These are phyloP conservation scores for Quadroppia sp. DNA, from an alignment of 2,888 invertebrate genomes.

Conservation along the genomic window DNA sequence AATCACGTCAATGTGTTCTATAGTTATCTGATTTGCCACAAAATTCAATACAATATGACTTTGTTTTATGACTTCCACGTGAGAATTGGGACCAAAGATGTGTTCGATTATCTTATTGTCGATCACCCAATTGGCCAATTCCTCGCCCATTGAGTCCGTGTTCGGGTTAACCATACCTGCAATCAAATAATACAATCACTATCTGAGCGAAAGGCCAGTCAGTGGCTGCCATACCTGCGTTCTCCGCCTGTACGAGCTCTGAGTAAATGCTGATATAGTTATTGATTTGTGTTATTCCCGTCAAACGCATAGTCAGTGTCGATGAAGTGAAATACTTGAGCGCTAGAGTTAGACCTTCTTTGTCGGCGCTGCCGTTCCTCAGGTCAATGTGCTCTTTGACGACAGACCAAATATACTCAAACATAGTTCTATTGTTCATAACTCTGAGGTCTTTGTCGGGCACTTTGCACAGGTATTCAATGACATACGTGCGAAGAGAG, in stretches of 20 bases:
- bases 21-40: constrained; percentile 80
- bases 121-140: constrained; percentile 81
- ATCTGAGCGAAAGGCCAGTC: not conserved
- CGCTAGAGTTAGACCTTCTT: constrained; percentile 81
- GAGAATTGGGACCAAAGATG: constrained; percentile 93
- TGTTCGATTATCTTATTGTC: constrained; percentile 85
- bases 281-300: constrained; percentile 91
- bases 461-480: constrained; percentile 84
- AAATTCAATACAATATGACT: constrained; percentile 89
- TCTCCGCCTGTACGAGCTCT: constrained; percentile 68
- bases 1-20: constrained; percentile 83
- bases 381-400: constrained; percentile 86
- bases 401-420: constrained; percentile 92
- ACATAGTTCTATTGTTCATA: constrained; percentile 85
- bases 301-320: constrained; percentile 85
- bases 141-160: constrained; percentile 55
- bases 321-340: constrained; percentile 94
- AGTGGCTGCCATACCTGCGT: constrained; percentile 31
- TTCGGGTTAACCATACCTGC: constrained; percentile 20
- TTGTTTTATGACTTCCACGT: constrained; percentile 93
- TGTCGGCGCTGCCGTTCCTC: constrained; percentile 45
- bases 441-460: constrained; percentile 85
- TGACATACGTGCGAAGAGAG: constrained; percentile 76
- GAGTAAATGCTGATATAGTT: constrained; percentile 81
- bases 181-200: not conserved